A percentile compares a stretch with the other conserved stretches of the same genome.
Conservation (phyloP, 2,888 invertebrate species). For the Lasius platythorax region DNA sequence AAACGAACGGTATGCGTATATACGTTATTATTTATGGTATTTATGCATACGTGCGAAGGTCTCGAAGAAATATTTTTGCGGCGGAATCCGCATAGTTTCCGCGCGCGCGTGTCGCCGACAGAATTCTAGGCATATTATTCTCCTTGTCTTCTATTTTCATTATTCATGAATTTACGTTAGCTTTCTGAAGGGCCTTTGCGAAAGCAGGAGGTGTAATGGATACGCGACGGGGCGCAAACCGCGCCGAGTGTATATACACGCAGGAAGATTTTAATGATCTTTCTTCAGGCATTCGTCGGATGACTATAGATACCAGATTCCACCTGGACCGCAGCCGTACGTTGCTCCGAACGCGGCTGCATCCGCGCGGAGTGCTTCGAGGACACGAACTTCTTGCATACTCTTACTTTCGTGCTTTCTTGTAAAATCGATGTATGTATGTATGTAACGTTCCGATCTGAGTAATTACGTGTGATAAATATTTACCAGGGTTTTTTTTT, state of each 20-base stretch:
- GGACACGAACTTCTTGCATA: slow-evolving; percentile 52
- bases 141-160: slow-evolving; percentile 65
- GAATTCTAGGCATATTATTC: slow-evolving; percentile 25
- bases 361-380: slow-evolving; percentile 59
- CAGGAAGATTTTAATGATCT: slow-evolving; percentile 74
- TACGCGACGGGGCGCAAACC: slow-evolving; percentile 74
- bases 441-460: not conserved
- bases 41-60: not conserved
- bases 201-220: slow-evolving; percentile 72
- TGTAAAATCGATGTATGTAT: slow-evolving; percentile 28
- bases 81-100: slow-evolving; percentile 12
- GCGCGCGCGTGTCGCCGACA: slow-evolving; percentile 29
- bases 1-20: slow-evolving; percentile 5
- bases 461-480: slow-evolving; percentile 24
- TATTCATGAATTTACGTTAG: slow-evolving; percentile 60
- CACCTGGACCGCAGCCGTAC: slow-evolving; percentile 67
- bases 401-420: slow-evolving; percentile 57
- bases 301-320: slow-evolving; percentile 75
- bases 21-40: slow-evolving; percentile 5
- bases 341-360: slow-evolving; percentile 65
- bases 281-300: slow-evolving; percentile 73
- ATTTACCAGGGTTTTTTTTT: slow-evolving; percentile 12
- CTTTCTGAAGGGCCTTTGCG: slow-evolving; percentile 67
- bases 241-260: slow-evolving; percentile 66
- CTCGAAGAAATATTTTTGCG: not conserved